Evolutionary conservation across 2,888 invertebrate species (phyloP).

Genomic region (Tridacna gigas): DNA sequence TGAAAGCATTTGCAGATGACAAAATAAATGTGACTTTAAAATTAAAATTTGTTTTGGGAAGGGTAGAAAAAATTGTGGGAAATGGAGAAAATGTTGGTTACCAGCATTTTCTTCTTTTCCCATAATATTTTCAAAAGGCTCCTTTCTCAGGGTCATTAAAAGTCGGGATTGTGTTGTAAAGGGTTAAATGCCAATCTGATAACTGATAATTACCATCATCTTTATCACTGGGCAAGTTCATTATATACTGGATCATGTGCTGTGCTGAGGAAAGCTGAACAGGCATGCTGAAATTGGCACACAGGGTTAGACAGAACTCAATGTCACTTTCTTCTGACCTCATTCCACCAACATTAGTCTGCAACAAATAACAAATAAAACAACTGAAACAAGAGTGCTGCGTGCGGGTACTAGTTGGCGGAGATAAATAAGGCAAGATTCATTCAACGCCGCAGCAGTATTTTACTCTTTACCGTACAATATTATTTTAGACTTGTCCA

Average conservation of each 20-base stretch:
- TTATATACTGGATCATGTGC: constrained; percentile 69
- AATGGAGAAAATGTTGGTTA: neutral
- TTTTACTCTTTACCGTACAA: too few relatives aligned
- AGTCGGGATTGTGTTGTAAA: neutral
- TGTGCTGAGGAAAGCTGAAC: constrained; percentile 69
- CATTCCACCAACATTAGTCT: neutral
- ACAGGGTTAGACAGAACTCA: constrained; percentile 77
- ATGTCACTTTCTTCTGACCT: constrained; percentile 60
- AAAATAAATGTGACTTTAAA: too few relatives aligned
- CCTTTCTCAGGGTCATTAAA: neutral
- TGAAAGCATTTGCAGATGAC: too few relatives aligned
- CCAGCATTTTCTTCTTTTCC: neutral
- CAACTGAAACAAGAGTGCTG: neutral
- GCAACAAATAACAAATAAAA: neutral
- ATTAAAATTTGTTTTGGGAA: neutral
- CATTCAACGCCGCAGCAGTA: too few relatives aligned
- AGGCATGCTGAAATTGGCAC: constrained; percentile 71
- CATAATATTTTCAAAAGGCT: neutral
- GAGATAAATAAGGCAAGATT: too few relatives aligned
- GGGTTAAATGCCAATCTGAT: too few relatives aligned
- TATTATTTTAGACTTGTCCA: too few relatives aligned
- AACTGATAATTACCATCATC: constrained; percentile 54
- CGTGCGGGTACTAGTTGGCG: too few relatives aligned
- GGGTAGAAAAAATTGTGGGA: neutral
- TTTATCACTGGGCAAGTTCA: constrained; percentile 77